A percentile compares a stretch with the other conserved stretches of the same genome.
phyloP scores from a whole-genome alignment of 2,888 invertebrate genomes.

The Nephrotoma guestfalica region DNA sequence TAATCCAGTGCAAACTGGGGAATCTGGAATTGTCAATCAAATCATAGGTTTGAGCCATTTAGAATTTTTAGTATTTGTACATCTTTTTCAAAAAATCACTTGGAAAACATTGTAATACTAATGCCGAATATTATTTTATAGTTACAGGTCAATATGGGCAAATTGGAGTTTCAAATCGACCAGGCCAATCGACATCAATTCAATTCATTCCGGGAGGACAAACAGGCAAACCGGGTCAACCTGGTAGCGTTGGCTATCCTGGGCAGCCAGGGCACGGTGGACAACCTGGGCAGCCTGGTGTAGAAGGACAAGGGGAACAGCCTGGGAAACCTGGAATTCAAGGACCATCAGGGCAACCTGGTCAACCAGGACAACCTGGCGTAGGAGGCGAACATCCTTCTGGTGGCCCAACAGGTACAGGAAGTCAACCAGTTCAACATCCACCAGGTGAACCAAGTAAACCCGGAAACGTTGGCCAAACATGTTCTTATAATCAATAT shows the following conservation, averaged over 20 bases:
- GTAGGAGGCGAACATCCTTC: conserved; percentile 14
- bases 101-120: not conserved
- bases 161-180: not conserved
- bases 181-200: not conserved
- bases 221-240: not conserved
- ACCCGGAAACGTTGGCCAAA: conserved; percentile 12
- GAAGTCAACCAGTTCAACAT: conserved; percentile 7
- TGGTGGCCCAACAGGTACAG: not conserved
- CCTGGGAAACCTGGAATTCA: not conserved
- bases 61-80: not conserved
- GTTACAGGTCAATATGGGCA: not conserved
- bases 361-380: conserved; percentile 1
- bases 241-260: conserved; percentile 11
- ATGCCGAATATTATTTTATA: not conserved
- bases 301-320: not conserved
- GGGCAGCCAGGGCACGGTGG: conserved; percentile 7
- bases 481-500: not conserved
- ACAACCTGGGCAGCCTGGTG: not conserved
- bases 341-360: not conserved
- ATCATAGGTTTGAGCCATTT: not conserved
- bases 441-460: conserved; percentile 23
- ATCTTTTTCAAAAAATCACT: not conserved
- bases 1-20: not conserved
- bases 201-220: not conserved
- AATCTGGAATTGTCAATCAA: not conserved